Conservation (phyloP, 2,113 vertebrate species). For the Hiodon tergisus region DNA sequence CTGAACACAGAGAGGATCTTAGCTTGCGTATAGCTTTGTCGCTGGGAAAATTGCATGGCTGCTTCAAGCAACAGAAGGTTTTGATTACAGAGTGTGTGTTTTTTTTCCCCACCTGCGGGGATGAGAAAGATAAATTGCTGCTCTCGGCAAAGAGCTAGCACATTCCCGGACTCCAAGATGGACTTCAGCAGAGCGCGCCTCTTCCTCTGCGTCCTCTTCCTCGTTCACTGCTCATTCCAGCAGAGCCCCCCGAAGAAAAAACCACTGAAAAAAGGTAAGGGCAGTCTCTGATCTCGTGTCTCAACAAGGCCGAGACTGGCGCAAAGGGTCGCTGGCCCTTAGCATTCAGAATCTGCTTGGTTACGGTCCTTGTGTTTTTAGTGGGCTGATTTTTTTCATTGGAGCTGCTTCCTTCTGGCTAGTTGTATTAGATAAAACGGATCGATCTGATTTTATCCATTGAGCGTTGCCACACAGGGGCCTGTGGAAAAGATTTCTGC, state of each 20-base stretch:
- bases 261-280: constrained; percentile 74
- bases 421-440: neutral
- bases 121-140: constrained; percentile 23
- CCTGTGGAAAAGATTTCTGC: neutral
- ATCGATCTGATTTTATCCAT: neutral
- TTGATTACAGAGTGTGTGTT: constrained; percentile 28
- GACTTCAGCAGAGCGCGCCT: constrained; percentile 57
- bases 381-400: neutral
- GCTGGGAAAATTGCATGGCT: no score
- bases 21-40: no score
- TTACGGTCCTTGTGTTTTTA: neutral
- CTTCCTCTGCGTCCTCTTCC: constrained; percentile 67
- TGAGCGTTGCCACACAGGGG: neutral
- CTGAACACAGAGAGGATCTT: no score
- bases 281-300: neutral
- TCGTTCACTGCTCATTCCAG: constrained; percentile 55
- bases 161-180: constrained; percentile 61
- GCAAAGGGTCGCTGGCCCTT: neutral
- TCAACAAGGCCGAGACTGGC: neutral
- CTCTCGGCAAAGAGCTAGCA: constrained; percentile 26
- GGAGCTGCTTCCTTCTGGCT: neutral
- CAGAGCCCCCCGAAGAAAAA: constrained; percentile 51
- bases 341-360: neutral
- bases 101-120: constrained; percentile 37
- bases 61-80: constrained; percentile 46